These are phyloP conservation scores for Elysia chlorotica DNA, from an alignment of 1,140 invertebrate species.

Conservation along the genomic window DNA sequence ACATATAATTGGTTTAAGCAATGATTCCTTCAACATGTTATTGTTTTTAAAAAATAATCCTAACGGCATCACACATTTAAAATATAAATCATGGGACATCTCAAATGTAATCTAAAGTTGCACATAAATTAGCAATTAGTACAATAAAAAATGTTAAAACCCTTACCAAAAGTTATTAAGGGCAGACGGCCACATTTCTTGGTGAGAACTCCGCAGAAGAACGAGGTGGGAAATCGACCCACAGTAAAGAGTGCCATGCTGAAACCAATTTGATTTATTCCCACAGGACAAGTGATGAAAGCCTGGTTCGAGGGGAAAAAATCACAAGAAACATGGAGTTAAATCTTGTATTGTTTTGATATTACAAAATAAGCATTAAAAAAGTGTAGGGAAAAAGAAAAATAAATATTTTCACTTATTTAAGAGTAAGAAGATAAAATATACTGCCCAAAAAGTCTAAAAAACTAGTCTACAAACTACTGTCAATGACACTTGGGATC, in stretches of 20 bases:
- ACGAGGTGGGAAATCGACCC: slow-evolving; percentile 33
- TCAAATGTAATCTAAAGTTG: too few relatives aligned
- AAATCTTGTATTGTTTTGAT: neutral
- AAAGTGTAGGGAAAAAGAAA: neutral
- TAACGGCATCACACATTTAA: too few relatives aligned
- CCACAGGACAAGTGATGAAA: slow-evolving; percentile 50
- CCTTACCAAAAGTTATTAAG: slow-evolving; percentile 38
- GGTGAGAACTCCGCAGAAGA: slow-evolving; percentile 23
- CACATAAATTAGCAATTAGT: too few relatives aligned
- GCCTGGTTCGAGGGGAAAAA: too few relatives aligned
- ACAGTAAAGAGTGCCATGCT: slow-evolving; percentile 49
- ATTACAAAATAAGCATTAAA: neutral
- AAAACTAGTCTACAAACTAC: neutral
- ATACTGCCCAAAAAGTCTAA: neutral
- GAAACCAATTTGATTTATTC: slow-evolving; percentile 53
- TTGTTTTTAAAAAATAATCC: too few relatives aligned
- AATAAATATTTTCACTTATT: neutral
- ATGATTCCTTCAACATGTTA: too few relatives aligned
- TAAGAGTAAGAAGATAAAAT: neutral
- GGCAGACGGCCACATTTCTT: slow-evolving; percentile 16
- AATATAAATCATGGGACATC: too few relatives aligned
- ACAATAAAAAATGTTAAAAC: too few relatives aligned
- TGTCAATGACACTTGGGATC: too few relatives aligned
- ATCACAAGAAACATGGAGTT: neutral
- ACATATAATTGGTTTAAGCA: too few relatives aligned